Conservation (phyloP, 2,113 vertebrate species). For the Lagopus muta region DNA sequence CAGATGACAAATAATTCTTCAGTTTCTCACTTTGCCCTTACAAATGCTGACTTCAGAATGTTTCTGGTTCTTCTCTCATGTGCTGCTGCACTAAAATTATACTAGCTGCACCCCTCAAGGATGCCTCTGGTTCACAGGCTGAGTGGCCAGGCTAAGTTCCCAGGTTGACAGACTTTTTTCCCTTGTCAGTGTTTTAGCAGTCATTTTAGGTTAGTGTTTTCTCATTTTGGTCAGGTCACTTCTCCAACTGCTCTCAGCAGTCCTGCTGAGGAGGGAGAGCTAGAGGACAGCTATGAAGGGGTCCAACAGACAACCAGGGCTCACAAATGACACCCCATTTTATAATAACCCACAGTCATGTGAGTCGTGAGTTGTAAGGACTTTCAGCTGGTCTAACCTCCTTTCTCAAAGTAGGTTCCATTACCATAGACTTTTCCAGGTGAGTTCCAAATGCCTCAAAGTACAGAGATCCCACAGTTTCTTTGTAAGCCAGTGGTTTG, state of each 20-base stretch:
- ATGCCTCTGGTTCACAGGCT: neutral
- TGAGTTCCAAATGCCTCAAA: neutral
- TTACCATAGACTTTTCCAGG: neutral
- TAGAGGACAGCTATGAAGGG: neutral
- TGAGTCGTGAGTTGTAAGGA: neutral
- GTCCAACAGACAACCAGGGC: neutral
- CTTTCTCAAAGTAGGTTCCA: neutral
- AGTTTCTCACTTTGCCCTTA: neutral
- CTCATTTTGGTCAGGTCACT: neutral
- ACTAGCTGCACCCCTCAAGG: neutral
- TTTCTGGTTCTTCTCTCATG: neutral
- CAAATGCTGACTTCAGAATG: neutral
- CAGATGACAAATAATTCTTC: neutral
- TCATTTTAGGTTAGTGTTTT: neutral
- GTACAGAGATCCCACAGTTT: neutral
- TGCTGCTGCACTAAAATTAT: neutral
- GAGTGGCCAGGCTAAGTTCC: neutral
- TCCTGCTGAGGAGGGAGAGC: neutral
- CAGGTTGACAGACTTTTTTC: neutral
- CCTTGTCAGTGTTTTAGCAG: neutral
- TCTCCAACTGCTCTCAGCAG: neutral
- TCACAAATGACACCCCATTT: fast-evolving
- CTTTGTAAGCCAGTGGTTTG: neutral
- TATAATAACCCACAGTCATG: neutral
- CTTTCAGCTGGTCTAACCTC: neutral